phyloP scores from a whole-genome alignment of 2,113 vertebrate genomes.

The Silurus asotus region DNA sequence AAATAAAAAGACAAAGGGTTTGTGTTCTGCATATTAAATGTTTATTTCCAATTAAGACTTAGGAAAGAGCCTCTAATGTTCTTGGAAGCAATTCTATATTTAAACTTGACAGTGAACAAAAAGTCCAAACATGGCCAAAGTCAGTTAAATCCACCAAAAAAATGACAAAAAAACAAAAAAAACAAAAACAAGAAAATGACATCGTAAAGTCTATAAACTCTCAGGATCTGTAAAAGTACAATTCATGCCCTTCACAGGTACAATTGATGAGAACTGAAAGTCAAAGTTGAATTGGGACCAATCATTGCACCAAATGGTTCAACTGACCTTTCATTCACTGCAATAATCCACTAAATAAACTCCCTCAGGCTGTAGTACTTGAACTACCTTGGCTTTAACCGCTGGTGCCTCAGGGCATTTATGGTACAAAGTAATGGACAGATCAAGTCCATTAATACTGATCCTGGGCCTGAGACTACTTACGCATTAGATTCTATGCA shows the following conservation, averaged over 20 bases:
- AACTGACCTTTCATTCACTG: constrained; percentile 11
- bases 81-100: constrained; percentile 33
- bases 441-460: constrained; percentile 26
- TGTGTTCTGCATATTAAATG: constrained; percentile 33
- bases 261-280: constrained; percentile 25
- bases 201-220: constrained; percentile 23
- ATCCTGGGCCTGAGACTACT: constrained; percentile 37
- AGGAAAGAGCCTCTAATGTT: constrained; percentile 25
- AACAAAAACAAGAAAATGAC: background rate
- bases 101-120: constrained; percentile 23
- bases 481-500: constrained; percentile 30
- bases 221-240: constrained; percentile 43
- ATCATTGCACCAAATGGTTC: constrained; percentile 20
- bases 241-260: constrained; percentile 50
- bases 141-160: constrained; percentile 31
- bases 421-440: constrained; percentile 36
- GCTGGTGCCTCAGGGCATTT: constrained; percentile 47
- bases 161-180: constrained; percentile 9
- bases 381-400: constrained; percentile 22
- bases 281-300: background rate
- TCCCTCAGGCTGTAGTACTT: constrained; percentile 9
- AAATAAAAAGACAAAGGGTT: constrained; percentile 40
- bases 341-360: background rate
- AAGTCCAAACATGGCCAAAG: constrained; percentile 2
- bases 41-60: constrained; percentile 46